phyloP scores from a whole-genome alignment of 2,797 vertebrate genomes.

The Rhodeus uyekii region DNA sequence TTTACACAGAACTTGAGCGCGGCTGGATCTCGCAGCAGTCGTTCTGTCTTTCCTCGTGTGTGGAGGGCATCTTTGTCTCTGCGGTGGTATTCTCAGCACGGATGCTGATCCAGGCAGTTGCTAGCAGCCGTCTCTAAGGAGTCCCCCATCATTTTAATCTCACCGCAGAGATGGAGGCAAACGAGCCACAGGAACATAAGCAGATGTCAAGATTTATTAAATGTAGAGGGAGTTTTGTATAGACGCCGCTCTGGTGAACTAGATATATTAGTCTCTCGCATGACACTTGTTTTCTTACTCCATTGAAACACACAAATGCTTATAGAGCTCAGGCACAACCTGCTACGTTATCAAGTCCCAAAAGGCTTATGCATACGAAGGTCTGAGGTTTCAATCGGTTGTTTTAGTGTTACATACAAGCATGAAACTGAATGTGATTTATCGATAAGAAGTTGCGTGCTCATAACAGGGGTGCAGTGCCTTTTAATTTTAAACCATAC shows the following conservation, averaged over 20 bases:
- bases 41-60: not conserved
- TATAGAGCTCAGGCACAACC: not conserved
- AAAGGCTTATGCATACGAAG: not conserved
- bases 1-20: not conserved
- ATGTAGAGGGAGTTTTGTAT: constrained; percentile 42
- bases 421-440: not conserved
- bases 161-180: constrained; percentile 18
- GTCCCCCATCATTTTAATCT: constrained; percentile 45
- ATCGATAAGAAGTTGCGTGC: not conserved
- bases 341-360: not conserved
- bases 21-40: constrained; percentile 8
- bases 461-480: too few species aligned
- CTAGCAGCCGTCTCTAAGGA: constrained; percentile 38
- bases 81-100: constrained; percentile 31
- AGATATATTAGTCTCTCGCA: not conserved
- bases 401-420: not conserved
- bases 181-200: constrained; percentile 27
- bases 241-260: constrained; percentile 24
- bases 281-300: constrained; percentile 4
- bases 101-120: constrained; percentile 35
- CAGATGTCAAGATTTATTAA: constrained; percentile 52
- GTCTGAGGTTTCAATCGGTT: constrained; percentile 4
- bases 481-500: too few species aligned
- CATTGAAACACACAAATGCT: not conserved
- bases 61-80: constrained; percentile 7